phyloP scores from a whole-genome alignment of 1,140 invertebrate species.

The Drosophila funebris region DNA sequence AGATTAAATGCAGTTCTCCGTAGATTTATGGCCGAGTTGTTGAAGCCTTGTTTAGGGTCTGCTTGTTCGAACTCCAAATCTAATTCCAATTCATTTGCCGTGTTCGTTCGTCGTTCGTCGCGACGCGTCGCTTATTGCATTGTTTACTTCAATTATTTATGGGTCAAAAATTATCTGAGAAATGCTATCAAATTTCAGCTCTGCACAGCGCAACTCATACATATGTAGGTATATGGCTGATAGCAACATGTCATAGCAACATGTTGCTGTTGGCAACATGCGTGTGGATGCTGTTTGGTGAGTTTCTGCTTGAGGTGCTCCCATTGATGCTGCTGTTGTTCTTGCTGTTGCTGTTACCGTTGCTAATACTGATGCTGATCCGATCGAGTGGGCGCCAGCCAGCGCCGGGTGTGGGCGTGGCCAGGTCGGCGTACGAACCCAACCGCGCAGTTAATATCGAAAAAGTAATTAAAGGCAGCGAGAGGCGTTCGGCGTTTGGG shows the following conservation, averaged over 20 bases:
- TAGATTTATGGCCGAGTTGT: conserved; percentile 61
- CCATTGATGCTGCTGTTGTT: neutral
- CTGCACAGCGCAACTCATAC: neutral
- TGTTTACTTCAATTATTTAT: conserved; percentile 78
- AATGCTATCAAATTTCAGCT: conserved; percentile 49
- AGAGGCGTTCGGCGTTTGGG: conserved; percentile 29
- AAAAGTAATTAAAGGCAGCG: conserved; percentile 76
- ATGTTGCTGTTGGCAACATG: conserved; percentile 19
- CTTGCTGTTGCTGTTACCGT: neutral
- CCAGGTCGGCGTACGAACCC: conserved; percentile 48
- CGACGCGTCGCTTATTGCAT: conserved; percentile 49
- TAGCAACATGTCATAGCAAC: conserved; percentile 32
- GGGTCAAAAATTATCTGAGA: conserved; percentile 58
- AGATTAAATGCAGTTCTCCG: conserved; percentile 70
- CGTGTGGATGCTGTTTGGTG: conserved; percentile 50
- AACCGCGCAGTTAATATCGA: conserved; percentile 57
- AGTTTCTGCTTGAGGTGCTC: conserved; percentile 4
- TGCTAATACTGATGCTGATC: neutral
- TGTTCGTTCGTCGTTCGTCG: no score
- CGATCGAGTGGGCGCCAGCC: conserved; percentile 52
- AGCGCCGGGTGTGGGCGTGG: conserved; percentile 41
- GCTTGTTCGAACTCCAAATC: neutral
- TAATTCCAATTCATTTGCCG: neutral
- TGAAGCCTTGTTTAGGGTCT: conserved; percentile 14
- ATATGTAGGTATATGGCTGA: neutral